Conservation (phyloP, 2,888 invertebrate species). For the Netelia melanura region DNA sequence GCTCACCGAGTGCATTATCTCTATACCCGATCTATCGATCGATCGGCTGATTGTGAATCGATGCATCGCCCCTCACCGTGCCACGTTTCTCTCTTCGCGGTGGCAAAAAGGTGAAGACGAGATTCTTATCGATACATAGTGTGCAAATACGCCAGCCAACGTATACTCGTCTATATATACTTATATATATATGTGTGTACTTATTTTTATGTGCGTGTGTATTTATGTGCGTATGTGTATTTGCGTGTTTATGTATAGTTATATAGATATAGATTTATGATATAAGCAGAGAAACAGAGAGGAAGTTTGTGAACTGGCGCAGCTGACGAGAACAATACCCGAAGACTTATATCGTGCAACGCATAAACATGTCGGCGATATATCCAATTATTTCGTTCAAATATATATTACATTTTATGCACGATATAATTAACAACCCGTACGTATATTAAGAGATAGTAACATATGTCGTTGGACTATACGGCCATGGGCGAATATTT, state of each 20-base stretch:
- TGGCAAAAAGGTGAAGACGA: slow-evolving; percentile 59
- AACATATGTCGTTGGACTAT: slow-evolving; percentile 15
- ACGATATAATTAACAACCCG: slow-evolving; percentile 55
- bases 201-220: slow-evolving; percentile 19
- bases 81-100: slow-evolving; percentile 30
- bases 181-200: background rate
- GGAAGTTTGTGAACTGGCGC: slow-evolving; percentile 68
- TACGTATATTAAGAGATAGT: slow-evolving; percentile 13
- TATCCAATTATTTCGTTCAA: slow-evolving; percentile 61
- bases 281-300: slow-evolving; percentile 27
- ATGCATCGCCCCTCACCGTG: slow-evolving; percentile 59
- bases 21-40: slow-evolving; percentile 66
- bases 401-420: slow-evolving; percentile 27
- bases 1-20: slow-evolving; percentile 44
- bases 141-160: slow-evolving; percentile 63
- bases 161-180: slow-evolving; percentile 2
- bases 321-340: slow-evolving; percentile 71
- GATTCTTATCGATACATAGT: slow-evolving; percentile 65
- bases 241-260: background rate
- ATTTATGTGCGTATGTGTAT: background rate
- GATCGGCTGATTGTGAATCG: slow-evolving; percentile 69
- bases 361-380: slow-evolving; percentile 62
- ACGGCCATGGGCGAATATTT: background rate
- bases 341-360: slow-evolving; percentile 40
- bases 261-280: background rate